Conservation (phyloP, 2,888 invertebrate genomes). For the Drosophila melanosoma region DNA sequence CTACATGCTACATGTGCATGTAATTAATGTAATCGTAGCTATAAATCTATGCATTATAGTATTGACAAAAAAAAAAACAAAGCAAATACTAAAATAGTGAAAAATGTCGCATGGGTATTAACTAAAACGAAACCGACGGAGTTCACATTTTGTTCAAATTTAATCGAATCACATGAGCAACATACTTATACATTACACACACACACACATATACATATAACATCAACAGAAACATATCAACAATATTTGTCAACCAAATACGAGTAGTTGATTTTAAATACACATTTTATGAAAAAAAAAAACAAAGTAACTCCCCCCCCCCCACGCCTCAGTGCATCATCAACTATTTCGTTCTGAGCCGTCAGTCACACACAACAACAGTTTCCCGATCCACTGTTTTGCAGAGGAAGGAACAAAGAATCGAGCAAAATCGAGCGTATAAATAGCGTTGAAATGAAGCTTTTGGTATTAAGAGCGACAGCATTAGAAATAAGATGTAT, state of each 20-base stretch:
- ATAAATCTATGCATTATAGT: slow-evolving; percentile 49
- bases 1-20: slow-evolving; percentile 24
- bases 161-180: slow-evolving; percentile 40
- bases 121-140: slow-evolving; percentile 14
- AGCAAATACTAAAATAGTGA: slow-evolving; percentile 25
- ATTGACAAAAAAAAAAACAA: slow-evolving; percentile 34
- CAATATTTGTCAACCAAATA: slow-evolving; percentile 60
- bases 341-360: slow-evolving; percentile 26
- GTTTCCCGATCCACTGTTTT: slow-evolving; percentile 24
- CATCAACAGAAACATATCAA: slow-evolving; percentile 77
- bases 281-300: slow-evolving; percentile 10
- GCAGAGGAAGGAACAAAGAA: slow-evolving; percentile 17
- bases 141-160: slow-evolving; percentile 38
- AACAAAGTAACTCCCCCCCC: neutral
- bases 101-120: slow-evolving; percentile 18
- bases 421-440: slow-evolving; percentile 25
- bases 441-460: slow-evolving; percentile 14
- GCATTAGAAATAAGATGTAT: slow-evolving; percentile 52
- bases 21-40: slow-evolving; percentile 67
- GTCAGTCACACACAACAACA: slow-evolving; percentile 29
- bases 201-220: slow-evolving; percentile 34
- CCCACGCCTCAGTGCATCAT: neutral
- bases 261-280: slow-evolving; percentile 44
- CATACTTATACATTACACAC: slow-evolving; percentile 35
- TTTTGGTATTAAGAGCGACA: slow-evolving; percentile 21